A percentile compares a stretch with the other conserved stretches of the same genome.
phyloP scores from a whole-genome alignment of 2,888 invertebrate genomes.

The Raillietiella orientalis region DNA sequence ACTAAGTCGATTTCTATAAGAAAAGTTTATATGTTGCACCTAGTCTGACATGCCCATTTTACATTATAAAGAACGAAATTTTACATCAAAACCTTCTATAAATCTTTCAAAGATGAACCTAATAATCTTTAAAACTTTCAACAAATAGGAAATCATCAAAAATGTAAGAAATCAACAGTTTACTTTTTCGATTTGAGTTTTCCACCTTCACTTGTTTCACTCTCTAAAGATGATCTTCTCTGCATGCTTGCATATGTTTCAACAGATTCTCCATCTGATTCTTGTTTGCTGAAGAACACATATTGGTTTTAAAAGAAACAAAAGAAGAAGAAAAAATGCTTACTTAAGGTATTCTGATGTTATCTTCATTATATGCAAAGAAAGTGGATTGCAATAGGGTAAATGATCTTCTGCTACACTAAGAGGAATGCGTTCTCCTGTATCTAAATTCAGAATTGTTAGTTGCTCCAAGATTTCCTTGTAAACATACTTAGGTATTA shows the following conservation, averaged over 20 bases:
- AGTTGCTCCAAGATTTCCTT: slow-evolving; percentile 72
- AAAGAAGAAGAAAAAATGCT: slow-evolving; percentile 3
- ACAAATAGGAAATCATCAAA: too few species aligned
- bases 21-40: too few species aligned
- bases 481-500: neutral
- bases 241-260: neutral
- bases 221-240: too few species aligned
- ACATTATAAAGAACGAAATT: too few species aligned
- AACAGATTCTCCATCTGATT: neutral
- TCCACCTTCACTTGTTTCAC: too few species aligned
- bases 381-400: slow-evolving; percentile 69
- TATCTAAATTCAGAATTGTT: slow-evolving; percentile 21
- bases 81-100: too few species aligned
- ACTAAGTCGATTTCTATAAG: too few species aligned
- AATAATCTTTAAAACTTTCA: too few species aligned
- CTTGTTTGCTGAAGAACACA: neutral
- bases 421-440: slow-evolving; percentile 67
- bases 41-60: too few species aligned
- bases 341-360: slow-evolving; percentile 52
- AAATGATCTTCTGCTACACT: slow-evolving; percentile 78
- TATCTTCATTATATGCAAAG: slow-evolving; percentile 69
- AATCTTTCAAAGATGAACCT: too few species aligned
- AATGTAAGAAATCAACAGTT: too few species aligned
- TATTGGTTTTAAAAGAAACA: neutral
- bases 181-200: too few species aligned